A percentile compares a stretch with the other conserved stretches of the same genome.
These are phyloP conservation scores for Gymnocephalus cernua DNA, from an alignment of 2,113 vertebrate genomes.

Conservation along the genomic window DNA sequence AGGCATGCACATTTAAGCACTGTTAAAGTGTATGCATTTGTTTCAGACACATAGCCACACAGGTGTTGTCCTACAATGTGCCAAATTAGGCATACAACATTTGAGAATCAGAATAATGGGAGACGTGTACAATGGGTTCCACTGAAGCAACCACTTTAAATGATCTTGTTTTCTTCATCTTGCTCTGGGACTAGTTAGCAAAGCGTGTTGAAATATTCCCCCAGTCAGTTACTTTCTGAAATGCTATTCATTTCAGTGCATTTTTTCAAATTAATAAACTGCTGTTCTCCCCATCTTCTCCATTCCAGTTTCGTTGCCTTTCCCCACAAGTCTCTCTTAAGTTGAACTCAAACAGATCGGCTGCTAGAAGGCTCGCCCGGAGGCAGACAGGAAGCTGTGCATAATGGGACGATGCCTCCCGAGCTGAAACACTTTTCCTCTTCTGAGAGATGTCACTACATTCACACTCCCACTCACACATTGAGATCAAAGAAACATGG, in stretches of 20 bases:
- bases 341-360: slow-evolving; percentile 58
- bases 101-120: slow-evolving; percentile 5
- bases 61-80: slow-evolving; percentile 7
- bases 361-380: slow-evolving; percentile 63
- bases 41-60: slow-evolving; percentile 1
- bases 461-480: slow-evolving; percentile 3
- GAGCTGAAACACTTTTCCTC: slow-evolving; percentile 44
- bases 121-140: slow-evolving; percentile 1
- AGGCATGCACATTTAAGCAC: neutral
- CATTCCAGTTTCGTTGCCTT: slow-evolving; percentile 18
- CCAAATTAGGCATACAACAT: neutral
- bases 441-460: slow-evolving; percentile 54
- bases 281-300: slow-evolving; percentile 20
- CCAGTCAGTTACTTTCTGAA: slow-evolving; percentile 8
- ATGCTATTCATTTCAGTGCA: slow-evolving; percentile 23
- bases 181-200: slow-evolving; percentile 25
- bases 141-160: slow-evolving; percentile 7
- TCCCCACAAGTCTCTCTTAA: slow-evolving; percentile 36
- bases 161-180: slow-evolving; percentile 16
- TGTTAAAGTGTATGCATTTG: neutral
- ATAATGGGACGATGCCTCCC: slow-evolving; percentile 54
- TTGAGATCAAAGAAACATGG: slow-evolving; percentile 30
- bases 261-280: slow-evolving; percentile 45
- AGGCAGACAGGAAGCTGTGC: slow-evolving; percentile 69
- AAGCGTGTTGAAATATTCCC: slow-evolving; percentile 30